phyloP scores from a whole-genome alignment of 2,113 vertebrate species.

The Tylochromis polylepis region DNA sequence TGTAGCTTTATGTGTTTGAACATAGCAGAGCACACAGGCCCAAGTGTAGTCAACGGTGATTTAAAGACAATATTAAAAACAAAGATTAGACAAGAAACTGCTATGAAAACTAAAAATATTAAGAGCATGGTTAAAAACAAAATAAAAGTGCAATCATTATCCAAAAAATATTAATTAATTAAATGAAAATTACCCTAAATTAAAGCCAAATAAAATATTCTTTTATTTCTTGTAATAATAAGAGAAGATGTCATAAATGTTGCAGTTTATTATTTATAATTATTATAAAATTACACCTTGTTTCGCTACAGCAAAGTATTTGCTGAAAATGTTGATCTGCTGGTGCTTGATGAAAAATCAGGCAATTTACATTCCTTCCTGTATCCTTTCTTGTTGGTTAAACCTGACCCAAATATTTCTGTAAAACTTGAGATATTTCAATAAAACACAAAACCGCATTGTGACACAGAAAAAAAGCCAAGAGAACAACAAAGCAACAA shows the following conservation, averaged over 20 bases:
- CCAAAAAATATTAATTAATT: background rate
- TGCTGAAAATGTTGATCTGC: background rate
- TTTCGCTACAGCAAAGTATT: background rate
- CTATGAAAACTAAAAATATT: background rate
- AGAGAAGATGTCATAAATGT: background rate
- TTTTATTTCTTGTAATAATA: background rate
- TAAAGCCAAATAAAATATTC: background rate
- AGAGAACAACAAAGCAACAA: background rate
- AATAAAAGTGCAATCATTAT: background rate
- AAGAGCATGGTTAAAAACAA: background rate
- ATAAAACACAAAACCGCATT: background rate
- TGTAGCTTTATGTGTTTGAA: background rate
- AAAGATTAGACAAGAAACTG: background rate
- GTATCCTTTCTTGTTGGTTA: background rate
- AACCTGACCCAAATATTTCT: background rate
- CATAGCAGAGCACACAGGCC: background rate
- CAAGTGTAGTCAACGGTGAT: background rate
- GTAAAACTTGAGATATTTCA: too few relatives aligned
- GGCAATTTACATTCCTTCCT: background rate
- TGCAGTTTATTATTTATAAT: background rate
- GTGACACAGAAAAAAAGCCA: background rate
- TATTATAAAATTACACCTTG: background rate
- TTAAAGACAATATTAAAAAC: background rate
- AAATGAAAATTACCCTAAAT: background rate
- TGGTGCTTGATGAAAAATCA: background rate